phyloP scores from a whole-genome alignment of 53 echinoderm and acorn worm species.

The Crossaster papposus region DNA sequence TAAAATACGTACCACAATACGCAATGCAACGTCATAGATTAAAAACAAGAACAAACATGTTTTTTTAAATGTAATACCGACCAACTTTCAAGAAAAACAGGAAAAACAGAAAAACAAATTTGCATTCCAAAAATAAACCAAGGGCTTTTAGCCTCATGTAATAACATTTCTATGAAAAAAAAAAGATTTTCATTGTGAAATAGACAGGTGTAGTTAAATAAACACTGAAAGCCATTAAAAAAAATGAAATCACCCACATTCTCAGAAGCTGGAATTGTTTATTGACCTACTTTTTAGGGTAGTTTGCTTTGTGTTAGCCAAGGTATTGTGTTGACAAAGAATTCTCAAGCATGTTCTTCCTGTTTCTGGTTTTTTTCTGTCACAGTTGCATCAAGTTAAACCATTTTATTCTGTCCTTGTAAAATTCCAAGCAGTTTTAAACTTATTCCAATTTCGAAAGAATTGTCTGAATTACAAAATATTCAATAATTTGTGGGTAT shows the following conservation, averaged over 20 bases:
- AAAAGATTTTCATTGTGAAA: too few relatives aligned
- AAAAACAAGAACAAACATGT: too few relatives aligned
- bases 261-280: background rate
- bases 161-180: too few relatives aligned
- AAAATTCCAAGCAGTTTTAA: background rate
- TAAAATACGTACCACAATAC: too few relatives aligned
- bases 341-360: background rate
- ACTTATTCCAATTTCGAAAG: background rate
- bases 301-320: background rate
- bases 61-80: too few relatives aligned
- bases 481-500: background rate
- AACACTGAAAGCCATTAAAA: too few relatives aligned
- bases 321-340: background rate
- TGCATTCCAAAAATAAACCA: too few relatives aligned
- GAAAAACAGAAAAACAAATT: too few relatives aligned
- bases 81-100: too few relatives aligned
- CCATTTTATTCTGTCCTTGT: background rate
- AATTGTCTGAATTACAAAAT: background rate
- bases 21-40: too few relatives aligned
- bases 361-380: background rate
- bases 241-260: background rate
- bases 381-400: background rate
- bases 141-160: too few relatives aligned
- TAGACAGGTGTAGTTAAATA: too few relatives aligned
- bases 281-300: background rate